Percentiles rank a stretch among this genome's conserved stretches.
Evolutionary conservation across 1,140 invertebrate species (phyloP).

Genomic region (Phthorimaea operculella): DNA sequence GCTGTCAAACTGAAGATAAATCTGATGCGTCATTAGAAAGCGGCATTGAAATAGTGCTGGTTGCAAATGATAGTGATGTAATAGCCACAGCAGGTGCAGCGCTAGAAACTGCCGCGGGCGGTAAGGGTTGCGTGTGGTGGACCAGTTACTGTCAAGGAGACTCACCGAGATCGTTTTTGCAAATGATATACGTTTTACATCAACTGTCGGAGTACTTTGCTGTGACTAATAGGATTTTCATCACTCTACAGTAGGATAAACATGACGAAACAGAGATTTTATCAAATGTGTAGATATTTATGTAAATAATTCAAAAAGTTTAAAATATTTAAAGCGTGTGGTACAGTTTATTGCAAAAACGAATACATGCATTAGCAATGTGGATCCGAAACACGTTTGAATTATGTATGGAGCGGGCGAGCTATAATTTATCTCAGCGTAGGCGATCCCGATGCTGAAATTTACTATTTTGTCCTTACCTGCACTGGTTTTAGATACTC

Average conservation of each 20-base stretch:
- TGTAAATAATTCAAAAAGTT: too few species aligned
- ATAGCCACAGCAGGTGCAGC: conserved; percentile 40
- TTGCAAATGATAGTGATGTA: not conserved
- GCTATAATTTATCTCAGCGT: conserved; percentile 29
- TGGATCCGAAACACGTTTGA: conserved; percentile 39
- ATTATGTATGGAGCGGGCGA: conserved; percentile 40
- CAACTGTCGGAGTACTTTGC: conserved; percentile 26
- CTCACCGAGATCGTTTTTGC: conserved; percentile 42
- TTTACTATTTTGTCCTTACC: conserved; percentile 10
- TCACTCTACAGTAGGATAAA: not conserved
- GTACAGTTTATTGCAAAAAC: conserved; percentile 39
- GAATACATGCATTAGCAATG: conserved; percentile 33
- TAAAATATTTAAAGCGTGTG: too few species aligned
- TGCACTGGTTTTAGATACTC: too few species aligned
- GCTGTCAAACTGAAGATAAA: conserved; percentile 5
- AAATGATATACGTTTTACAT: conserved; percentile 52
- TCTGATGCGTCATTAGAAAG: conserved; percentile 14
- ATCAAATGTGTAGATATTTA: too few species aligned
- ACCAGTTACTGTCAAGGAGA: conserved; percentile 53
- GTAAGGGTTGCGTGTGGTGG: conserved; percentile 50
- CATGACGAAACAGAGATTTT: not conserved
- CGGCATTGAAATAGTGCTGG: conserved; percentile 14
- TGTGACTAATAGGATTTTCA: conserved; percentile 11
- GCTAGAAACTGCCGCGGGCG: conserved; percentile 46
- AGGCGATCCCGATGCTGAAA: not conserved